A percentile compares a stretch with the other conserved stretches of the same genome.
phyloP scores from a whole-genome alignment of 2,797 vertebrate genomes.

The Typhlichthys eigenmanni region DNA sequence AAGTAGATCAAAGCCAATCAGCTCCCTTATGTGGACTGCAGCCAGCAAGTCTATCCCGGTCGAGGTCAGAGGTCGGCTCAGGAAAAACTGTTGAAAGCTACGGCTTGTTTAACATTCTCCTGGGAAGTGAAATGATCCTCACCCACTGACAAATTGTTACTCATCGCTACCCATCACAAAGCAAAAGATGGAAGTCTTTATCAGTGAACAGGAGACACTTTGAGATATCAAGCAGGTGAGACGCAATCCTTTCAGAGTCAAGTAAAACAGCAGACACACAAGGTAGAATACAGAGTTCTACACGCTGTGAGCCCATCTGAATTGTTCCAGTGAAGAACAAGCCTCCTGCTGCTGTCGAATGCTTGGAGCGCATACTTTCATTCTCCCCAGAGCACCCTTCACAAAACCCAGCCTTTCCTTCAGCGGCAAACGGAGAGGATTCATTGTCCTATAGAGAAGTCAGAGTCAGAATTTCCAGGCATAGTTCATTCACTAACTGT shows the following conservation, averaged over 20 bases:
- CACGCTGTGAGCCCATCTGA: constrained; percentile 45
- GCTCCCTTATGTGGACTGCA: constrained; percentile 71
- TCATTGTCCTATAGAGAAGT: constrained; percentile 52
- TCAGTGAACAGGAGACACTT: constrained; percentile 8
- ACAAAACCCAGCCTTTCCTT: constrained; percentile 62
- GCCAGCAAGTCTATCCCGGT: constrained; percentile 74
- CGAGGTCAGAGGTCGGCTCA: constrained; percentile 69
- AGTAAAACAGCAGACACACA: constrained; percentile 19
- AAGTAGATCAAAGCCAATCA: constrained; percentile 81
- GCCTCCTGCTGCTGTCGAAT: constrained; percentile 58
- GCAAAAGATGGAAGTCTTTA: constrained; percentile 15
- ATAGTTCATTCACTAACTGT: constrained; percentile 24
- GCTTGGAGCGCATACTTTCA: constrained; percentile 69
- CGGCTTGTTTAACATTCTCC: constrained; percentile 73
- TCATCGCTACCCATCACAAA: constrained; percentile 30
- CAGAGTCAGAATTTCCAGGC: constrained; percentile 58
- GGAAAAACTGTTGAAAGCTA: constrained; percentile 65
- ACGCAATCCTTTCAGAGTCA: constrained; percentile 28
- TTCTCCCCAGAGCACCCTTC: constrained; percentile 67
- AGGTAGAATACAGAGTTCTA: constrained; percentile 58
- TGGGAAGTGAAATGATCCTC: constrained; percentile 71
- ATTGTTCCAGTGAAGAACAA: constrained; percentile 47
- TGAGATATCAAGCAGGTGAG: constrained; percentile 31
- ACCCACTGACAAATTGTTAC: constrained; percentile 69
- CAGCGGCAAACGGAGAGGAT: constrained; percentile 52